phyloP scores from a whole-genome alignment of 1,140 invertebrate genomes.

The Aphidius gifuensis region DNA sequence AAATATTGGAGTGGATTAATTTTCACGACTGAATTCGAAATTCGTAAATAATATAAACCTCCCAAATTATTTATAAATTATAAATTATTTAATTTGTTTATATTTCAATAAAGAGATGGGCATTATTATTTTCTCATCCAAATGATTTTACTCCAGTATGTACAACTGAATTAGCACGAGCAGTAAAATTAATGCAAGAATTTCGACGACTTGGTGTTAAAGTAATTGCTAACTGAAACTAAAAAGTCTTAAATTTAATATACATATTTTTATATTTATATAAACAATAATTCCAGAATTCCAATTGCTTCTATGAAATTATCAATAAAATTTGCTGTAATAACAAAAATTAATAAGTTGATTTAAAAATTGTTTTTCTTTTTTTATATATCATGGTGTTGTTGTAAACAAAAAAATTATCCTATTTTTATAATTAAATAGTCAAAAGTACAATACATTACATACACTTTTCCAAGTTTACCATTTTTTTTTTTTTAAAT shows the following conservation, averaged over 20 bases:
- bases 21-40: constrained; percentile 78
- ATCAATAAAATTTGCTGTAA: too few species aligned
- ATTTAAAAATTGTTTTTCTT: constrained; percentile 10
- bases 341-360: background rate
- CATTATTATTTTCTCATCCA: constrained; percentile 93
- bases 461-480: constrained; percentile 2
- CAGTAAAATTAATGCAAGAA: constrained; percentile 73
- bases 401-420: too few species aligned
- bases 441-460: too few species aligned
- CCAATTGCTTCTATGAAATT: too few species aligned
- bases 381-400: background rate
- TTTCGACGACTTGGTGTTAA: constrained; percentile 85
- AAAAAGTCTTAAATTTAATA: too few species aligned
- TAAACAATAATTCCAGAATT: too few species aligned
- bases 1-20: constrained; percentile 68
- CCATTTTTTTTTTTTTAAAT: too few species aligned
- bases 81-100: too few species aligned
- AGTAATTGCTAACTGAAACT: constrained; percentile 65
- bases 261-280: too few species aligned
- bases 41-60: constrained; percentile 69
- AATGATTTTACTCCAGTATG: constrained; percentile 97
- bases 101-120: too few species aligned
- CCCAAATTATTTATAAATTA: too few species aligned
- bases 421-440: too few species aligned
- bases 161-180: constrained; percentile 87